A percentile compares a stretch with the other conserved stretches of the same genome.
Conservation (phyloP, 2,113 vertebrate species). For the Thunnus thynnus region DNA sequence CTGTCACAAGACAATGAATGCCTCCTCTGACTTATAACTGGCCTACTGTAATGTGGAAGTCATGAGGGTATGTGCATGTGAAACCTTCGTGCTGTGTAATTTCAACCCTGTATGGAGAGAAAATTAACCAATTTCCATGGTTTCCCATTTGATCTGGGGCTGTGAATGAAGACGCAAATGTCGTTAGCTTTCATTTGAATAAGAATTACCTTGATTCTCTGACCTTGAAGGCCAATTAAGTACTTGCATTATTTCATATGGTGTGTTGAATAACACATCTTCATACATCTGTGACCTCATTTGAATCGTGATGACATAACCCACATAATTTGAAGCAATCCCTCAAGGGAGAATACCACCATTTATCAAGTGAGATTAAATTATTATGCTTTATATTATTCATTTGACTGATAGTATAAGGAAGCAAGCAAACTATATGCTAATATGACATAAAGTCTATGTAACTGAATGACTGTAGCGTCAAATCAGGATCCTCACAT, state of each 20-base stretch:
- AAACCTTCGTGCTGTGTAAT: neutral
- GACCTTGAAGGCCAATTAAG: slow-evolving; percentile 35
- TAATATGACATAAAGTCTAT: neutral
- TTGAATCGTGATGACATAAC: slow-evolving; percentile 1
- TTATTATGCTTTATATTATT: neutral
- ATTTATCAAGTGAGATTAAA: slow-evolving; percentile 37
- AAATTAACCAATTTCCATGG: slow-evolving; percentile 16
- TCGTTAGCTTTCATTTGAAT: slow-evolving; percentile 36
- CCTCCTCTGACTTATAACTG: slow-evolving; percentile 12
- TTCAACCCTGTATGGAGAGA: slow-evolving; percentile 24
- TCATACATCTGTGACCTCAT: slow-evolving; percentile 19
- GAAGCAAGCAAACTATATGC: neutral
- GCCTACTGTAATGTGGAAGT: slow-evolving; percentile 16
- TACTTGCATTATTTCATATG: neutral
- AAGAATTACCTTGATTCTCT: slow-evolving; percentile 31
- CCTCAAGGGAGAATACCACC: neutral
- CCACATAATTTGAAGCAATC: slow-evolving; percentile 7
- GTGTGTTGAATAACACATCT: neutral
- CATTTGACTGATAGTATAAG: neutral
- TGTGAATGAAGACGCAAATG: slow-evolving; percentile 19
- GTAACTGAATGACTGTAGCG: neutral
- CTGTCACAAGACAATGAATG: slow-evolving; percentile 38
- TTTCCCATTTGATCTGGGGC: slow-evolving; percentile 7
- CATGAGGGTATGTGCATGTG: neutral
- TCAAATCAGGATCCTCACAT: neutral